Percentiles rank a stretch among this genome's conserved stretches.
phyloP scores from a whole-genome alignment of 2,797 vertebrate species.

The Hapalemur alaotrensis region DNA sequence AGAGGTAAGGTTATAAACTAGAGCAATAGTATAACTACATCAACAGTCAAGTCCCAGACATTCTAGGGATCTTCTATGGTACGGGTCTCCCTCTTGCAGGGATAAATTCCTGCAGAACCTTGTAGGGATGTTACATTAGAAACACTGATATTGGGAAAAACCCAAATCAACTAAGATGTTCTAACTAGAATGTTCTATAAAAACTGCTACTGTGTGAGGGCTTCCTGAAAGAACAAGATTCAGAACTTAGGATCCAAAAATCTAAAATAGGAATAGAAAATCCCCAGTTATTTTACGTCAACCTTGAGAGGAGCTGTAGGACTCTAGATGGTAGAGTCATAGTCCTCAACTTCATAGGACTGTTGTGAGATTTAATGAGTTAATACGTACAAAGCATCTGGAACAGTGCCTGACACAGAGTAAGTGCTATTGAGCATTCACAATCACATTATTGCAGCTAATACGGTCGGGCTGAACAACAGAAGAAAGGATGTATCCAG shows the following conservation, averaged over 20 bases:
- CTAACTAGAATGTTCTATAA: neutral
- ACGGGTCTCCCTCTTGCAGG: neutral
- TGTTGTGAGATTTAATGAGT: neutral
- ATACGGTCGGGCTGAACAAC: neutral
- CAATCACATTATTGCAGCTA: neutral
- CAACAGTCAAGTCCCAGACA: neutral
- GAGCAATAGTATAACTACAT: neutral
- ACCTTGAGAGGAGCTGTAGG: neutral
- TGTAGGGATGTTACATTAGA: neutral
- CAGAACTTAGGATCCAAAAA: neutral
- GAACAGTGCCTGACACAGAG: neutral
- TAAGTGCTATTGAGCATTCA: neutral
- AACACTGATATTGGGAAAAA: neutral
- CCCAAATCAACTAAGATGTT: neutral
- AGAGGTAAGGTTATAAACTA: neutral
- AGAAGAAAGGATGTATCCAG: neutral
- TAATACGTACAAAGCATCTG: neutral
- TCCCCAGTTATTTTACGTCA: neutral
- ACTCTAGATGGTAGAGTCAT: neutral
- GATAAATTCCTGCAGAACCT: neutral
- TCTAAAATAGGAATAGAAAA: neutral
- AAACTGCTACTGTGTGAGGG: neutral
- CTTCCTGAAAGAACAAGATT: neutral
- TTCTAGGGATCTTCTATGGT: neutral
- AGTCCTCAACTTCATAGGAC: neutral